Conservation (phyloP, 2,797 vertebrate genomes). For the Scleropages formosus region DNA sequence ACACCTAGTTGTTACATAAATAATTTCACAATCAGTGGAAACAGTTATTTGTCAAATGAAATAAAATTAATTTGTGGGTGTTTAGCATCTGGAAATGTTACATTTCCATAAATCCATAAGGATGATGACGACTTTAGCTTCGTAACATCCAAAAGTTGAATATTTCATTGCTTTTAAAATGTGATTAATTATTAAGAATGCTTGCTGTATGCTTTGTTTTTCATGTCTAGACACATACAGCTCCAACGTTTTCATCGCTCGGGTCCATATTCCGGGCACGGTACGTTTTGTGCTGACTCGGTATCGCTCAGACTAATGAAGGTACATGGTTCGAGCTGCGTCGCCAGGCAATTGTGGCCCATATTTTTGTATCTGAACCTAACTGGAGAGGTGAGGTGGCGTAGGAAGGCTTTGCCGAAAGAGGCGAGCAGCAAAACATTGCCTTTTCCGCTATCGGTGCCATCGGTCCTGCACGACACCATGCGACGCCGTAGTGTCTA, state of each 20-base stretch:
- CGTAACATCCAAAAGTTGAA: conserved; percentile 44
- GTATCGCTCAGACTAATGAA: too few species aligned
- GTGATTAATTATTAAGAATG: conserved; percentile 29
- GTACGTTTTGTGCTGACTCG: too few species aligned
- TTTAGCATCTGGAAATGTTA: conserved; percentile 35
- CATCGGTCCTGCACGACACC: too few species aligned
- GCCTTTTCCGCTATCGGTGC: too few species aligned
- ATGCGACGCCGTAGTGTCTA: too few species aligned
- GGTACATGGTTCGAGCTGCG: too few species aligned
- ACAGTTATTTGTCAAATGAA: conserved; percentile 35
- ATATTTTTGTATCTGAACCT: too few species aligned
- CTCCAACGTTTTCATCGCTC: too few species aligned
- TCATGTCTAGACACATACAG: conserved; percentile 9
- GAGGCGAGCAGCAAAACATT: too few species aligned
- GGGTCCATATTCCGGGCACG: too few species aligned
- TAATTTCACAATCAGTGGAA: conserved; percentile 30
- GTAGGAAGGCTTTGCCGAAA: too few species aligned
- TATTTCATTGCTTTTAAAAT: conserved; percentile 37
- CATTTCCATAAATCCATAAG: conserved; percentile 54
- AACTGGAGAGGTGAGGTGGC: too few species aligned
- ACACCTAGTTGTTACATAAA: conserved; percentile 29
- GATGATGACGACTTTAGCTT: conserved; percentile 36
- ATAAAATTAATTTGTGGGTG: conserved; percentile 39
- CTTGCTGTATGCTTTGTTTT: background rate
- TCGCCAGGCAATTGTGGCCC: background rate